Evolutionary conservation across 2,888 invertebrate genomes (phyloP), one percentile per base, ranked within the genome.

Genomic region (Muscina levida): DNA sequence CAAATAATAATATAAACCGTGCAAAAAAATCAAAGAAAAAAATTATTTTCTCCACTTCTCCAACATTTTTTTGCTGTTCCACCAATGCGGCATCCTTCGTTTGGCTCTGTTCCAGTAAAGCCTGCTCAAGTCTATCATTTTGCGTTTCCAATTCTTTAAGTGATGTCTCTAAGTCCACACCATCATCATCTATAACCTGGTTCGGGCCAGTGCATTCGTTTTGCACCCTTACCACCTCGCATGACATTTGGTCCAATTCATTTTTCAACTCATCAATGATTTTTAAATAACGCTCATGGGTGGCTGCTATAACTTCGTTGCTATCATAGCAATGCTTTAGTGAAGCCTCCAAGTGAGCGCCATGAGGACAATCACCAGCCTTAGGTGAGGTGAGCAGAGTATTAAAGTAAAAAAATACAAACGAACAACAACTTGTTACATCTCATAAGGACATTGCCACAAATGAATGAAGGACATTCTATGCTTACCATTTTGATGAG

Each of bases 241-340:
- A 85, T 8, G 89, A 89, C 37, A 90, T 85, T 72, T 85, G 86
- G 4, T 87, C 87, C 15, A 90, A 82, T 80, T 90, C 90, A 19
- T 84, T 85, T 48, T 88, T 89, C 39, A 90, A 85, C 71, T 90
- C 90, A 82, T 86, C 87, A 48, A 90, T 88, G 1, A 90, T 87
- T 84, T 86, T 86, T n/a, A 88, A 78, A 83, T 90, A 90, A 26
- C 87, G 87, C 31, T 85, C 87, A 19, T 87, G 86, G 2, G 87
- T 86, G 31, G 31, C 31, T 5, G 31, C 31, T 5, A 31, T 31
- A 8, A 31, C 4, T 31, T 31, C 4, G 31, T 8, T 31, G 31
- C 31, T 31, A 13, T 56, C 53, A 51, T 71, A 15, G 48, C 59
- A 65, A 56, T 86, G 86, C 37, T 85, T 83, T 8, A 87, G 77